Conservation (phyloP, 2,113 vertebrate genomes). For the Oncorhynchus kisutch region DNA sequence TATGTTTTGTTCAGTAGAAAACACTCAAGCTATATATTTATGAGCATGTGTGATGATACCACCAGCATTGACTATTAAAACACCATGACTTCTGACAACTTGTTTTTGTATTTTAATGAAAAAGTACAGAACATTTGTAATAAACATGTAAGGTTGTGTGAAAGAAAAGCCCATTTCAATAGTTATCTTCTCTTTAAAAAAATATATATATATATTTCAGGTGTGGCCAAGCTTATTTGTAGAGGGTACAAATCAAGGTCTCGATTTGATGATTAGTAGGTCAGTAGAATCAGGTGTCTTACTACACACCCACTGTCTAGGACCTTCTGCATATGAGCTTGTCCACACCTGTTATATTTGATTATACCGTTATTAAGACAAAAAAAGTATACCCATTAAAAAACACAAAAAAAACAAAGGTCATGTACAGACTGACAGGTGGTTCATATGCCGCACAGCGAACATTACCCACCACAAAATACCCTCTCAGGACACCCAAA, state of each 20-base stretch:
- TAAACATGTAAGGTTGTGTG: constrained; percentile 48
- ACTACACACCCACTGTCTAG: no score
- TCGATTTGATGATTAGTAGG: no score
- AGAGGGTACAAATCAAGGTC: no score
- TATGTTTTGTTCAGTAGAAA: no score
- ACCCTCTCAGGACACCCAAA: background rate
- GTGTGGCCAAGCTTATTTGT: no score
- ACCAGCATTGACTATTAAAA: no score
- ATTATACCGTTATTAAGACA: constrained; percentile 35
- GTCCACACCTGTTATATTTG: no score
- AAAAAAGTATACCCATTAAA: constrained; percentile 54
- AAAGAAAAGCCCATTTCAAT: constrained; percentile 48
- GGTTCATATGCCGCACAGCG: constrained; percentile 1
- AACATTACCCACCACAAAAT: constrained; percentile 20
- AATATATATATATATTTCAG: constrained; percentile 21
- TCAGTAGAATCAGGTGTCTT: no score
- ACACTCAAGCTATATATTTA: no score
- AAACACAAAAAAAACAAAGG: constrained; percentile 5
- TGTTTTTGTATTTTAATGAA: constrained; percentile 76
- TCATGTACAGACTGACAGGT: background rate
- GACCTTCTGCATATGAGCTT: no score
- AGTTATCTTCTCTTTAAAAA: constrained; percentile 5
- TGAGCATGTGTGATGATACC: background rate
- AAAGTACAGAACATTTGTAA: constrained; percentile 73
- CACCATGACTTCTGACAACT: background rate